Evolutionary conservation across 2,797 vertebrate genomes (phyloP), one percentile per base, ranked within the genome.

Genomic region (Tympanoctomys barrerae): DNA sequence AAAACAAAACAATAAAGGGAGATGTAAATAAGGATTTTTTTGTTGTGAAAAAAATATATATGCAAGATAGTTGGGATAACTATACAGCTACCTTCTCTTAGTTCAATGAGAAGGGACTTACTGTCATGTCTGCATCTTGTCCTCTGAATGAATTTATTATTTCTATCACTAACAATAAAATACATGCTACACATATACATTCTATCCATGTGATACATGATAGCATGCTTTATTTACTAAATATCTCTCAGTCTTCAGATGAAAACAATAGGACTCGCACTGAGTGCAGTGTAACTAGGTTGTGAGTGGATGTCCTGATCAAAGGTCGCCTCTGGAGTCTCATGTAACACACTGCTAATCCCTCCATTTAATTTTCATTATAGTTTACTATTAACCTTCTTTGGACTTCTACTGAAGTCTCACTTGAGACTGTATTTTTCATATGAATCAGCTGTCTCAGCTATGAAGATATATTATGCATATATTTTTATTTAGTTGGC

Each of bases 391-490:
- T 54, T 77, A 91, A 57, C 6, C 7, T 26, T 73, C 86, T 94
- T 82, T 66, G 54, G 14, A 64, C 31, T 68, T 94, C 28, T 7
- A 16, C 52, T 82, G 3, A 84, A 90, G 46, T 78, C 18, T 61
- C 66, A 0, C 36, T 11, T 86, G 19, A 52, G 62, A 94, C 8
- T 7, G 1, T 80, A 0, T 42, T 9, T 84, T 87, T 82, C 79
- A 86, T 21, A 16, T 77, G 59, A 90, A 93, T 78, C 85, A 81
- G 22, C 18, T 66, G 5, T 87, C 24, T 90, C 62, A 91, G 28
- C 9, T 95, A 16, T 84, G 26, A 94, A 89, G 3, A 68, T 62
- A 42, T 75, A 70, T 89, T 87, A 89, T 90, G 28, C 79, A 94
- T 59, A 73, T 11, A 33, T 85, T 94, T 87, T 90, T 81, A 18